Evolutionary conservation across 2,888 invertebrate species (phyloP), one percentile per base, ranked within the genome.

Genomic region (Carterocephalus palaemon): DNA sequence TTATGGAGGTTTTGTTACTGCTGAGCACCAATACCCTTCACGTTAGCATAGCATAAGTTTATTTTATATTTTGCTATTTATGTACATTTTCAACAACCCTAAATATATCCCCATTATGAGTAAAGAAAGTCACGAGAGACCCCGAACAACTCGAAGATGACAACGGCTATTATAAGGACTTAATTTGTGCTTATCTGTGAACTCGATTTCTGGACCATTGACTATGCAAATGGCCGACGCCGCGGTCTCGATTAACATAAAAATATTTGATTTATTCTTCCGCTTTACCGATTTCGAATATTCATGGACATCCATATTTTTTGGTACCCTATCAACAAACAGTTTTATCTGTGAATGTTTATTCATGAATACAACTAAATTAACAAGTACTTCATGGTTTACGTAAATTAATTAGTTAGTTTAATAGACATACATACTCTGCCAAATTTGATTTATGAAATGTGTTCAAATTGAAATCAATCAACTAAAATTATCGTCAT

Each of bases 151-250:
- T n/a, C n/a, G n/a, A n/a, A n/a, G n/a, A n/a, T n/a, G n/a, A 42
- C 26, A 34, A 28, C 22, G 13, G 37, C 37, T 23, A n/a, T n/a
- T n/a, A n/a, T n/a, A 31, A 45, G 50, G 52, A 53, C 57, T 60
- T 60, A 56, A 62, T 60, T 58, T 58, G 53, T 56, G 56, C 56
- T 58, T 60, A 62, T 60, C 60, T 59, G 56, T 53, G 50, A 48
- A 51, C 52, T 53, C 48, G 53, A 56, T 53, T 59, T 56, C 54
- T 57, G 57, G 59, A 52, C 51, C 54, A 55, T 54, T 57, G 53
- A 52, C 54, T 56, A 62, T 64, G 62, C 58, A 59, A 60, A 64
- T 63, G 50, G 45, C 43, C 49, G 51, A 39, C 52, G 54, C 49
- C 51, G 45, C 53, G 57, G 52, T 54, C 51, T 46, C 49, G 40